Percentiles rank a stretch among this genome's conserved stretches.
phyloP scores from a whole-genome alignment of 92 coral and sea anemone species.

The Hydrozoanthus gracilis region DNA sequence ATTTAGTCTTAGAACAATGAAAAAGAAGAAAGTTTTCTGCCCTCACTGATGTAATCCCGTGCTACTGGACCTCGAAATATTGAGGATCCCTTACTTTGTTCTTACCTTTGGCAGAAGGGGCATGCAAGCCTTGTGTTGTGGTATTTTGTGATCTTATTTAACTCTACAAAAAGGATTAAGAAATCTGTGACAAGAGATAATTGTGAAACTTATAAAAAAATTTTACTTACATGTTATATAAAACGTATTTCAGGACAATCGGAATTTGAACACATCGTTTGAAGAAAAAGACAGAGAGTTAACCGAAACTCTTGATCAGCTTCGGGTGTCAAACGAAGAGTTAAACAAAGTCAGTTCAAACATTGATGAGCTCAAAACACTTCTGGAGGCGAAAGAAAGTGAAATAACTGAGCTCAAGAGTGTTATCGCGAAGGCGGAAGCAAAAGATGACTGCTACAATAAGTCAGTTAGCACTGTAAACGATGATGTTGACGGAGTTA shows the following conservation, averaged over 20 bases:
- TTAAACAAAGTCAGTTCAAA: conserved; percentile 49
- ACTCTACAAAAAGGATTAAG: no score
- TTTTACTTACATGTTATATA: no score
- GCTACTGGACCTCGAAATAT: no score
- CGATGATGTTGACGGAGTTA: conserved; percentile 40
- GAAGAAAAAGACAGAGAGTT: conserved; percentile 83
- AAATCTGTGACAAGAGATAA: no score
- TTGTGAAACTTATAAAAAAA: background rate
- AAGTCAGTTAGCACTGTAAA: conserved; percentile 11
- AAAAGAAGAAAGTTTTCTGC: no score
- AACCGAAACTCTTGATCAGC: conserved; percentile 49
- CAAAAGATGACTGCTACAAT: conserved; percentile 16
- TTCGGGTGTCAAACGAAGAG: conserved; percentile 60
- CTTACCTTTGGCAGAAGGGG: no score
- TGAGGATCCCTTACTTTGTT: no score
- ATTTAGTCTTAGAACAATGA: no score
- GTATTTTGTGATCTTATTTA: no score
- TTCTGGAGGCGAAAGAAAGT: conserved; percentile 56
- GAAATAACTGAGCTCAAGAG: conserved; percentile 62
- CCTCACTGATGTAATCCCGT: no score
- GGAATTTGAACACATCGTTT: conserved; percentile 77
- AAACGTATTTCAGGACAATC: conserved; percentile 58
- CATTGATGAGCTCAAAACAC: conserved; percentile 62
- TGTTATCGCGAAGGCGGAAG: conserved; percentile 18
- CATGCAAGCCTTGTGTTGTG: no score